phyloP scores from a whole-genome alignment of 1,140 invertebrate species.

The Hylaeus volcanicus region DNA sequence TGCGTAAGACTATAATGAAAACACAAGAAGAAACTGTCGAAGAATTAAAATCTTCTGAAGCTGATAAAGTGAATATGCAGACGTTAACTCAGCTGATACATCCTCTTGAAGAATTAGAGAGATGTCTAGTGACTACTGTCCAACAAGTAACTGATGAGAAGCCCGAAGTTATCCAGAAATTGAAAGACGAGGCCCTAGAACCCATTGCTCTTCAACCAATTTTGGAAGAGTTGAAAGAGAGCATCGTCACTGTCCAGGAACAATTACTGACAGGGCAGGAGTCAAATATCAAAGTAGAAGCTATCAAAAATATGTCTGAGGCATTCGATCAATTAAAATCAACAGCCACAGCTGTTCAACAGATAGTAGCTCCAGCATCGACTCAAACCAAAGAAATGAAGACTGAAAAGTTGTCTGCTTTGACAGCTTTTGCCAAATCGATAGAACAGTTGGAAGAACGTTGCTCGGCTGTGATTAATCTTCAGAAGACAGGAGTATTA shows the following conservation, averaged over 20 bases:
- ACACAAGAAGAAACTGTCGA: too few species aligned
- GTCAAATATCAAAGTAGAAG: not conserved
- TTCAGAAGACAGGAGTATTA: constrained; percentile 1
- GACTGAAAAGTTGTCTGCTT: not conserved
- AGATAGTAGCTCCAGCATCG: not conserved
- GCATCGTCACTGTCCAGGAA: constrained; percentile 38
- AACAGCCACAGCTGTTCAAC: constrained; percentile 6
- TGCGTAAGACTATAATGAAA: too few species aligned
- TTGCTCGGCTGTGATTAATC: constrained; percentile 10
- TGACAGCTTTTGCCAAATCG: constrained; percentile 10
- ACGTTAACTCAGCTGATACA: not conserved
- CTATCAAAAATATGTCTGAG: constrained; percentile 4
- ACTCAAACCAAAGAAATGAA: constrained; percentile 8
- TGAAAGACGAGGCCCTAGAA: constrained; percentile 11
- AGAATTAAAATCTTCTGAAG: not conserved
- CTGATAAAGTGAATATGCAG: not conserved
- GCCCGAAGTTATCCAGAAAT: constrained; percentile 1
- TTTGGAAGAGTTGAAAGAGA: constrained; percentile 42
- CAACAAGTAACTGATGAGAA: not conserved
- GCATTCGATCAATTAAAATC: constrained; percentile 32
- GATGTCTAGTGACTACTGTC: constrained; percentile 33
- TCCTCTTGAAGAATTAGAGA: constrained; percentile 32
- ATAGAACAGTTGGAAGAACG: constrained; percentile 43
- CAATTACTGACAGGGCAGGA: constrained; percentile 42
- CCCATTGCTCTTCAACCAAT: constrained; percentile 18